Base-by-base conservation (phyloP, 2,797 vertebrate species). In the Hippoglossus hippoglossus region DNA sequence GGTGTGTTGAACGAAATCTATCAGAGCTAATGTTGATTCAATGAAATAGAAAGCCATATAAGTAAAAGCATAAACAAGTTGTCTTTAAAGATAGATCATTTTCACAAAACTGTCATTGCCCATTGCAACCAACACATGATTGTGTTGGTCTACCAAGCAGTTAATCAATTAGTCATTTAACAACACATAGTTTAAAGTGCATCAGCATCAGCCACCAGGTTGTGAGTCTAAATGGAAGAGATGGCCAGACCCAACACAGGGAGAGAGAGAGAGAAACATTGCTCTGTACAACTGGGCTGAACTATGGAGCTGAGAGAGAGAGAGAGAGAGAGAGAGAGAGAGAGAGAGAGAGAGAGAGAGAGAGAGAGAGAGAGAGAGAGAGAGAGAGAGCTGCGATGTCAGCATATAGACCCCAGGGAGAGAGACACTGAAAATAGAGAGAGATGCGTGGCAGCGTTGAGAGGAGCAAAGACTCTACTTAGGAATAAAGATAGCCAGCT, bases 201-300 rank as follows among this genome's bases (percentile, higher is more conserved):
- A 77, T 68, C 70, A 76, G 71, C 64, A 82, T 82, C 65, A 74
- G 74, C 49, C 52, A 70, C 51, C 67, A 80, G 78, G 76, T 75
- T 73, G 58, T 92, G 90, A 93, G 79, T 76, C 75, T 93, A 85
- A 94, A 67, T 84, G 61, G 81, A 94, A 77, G 74, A 85, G 84
- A 90, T 86, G 84, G 75, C 26, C 63, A 78, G 79, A 75, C 67
- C n/a, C 47, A n/a, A 10, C 47, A 10, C 47, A 49, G 47, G 8
- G 18, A 21, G 47, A 49, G 47, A 78, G 75, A 74, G 71, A 79
- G 71, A 75, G 67, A 44, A 69, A 63, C 62, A 71, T 60, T 79
- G 67, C 84, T 46, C 44, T 44, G 12, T 86, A 56, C 68, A 70
- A 80, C 53, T 67, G 63, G 71, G 71, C 65, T 83, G 71, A 73